phyloP scores from a whole-genome alignment of 2,888 invertebrate species.

The Holacanthella duospinosa region DNA sequence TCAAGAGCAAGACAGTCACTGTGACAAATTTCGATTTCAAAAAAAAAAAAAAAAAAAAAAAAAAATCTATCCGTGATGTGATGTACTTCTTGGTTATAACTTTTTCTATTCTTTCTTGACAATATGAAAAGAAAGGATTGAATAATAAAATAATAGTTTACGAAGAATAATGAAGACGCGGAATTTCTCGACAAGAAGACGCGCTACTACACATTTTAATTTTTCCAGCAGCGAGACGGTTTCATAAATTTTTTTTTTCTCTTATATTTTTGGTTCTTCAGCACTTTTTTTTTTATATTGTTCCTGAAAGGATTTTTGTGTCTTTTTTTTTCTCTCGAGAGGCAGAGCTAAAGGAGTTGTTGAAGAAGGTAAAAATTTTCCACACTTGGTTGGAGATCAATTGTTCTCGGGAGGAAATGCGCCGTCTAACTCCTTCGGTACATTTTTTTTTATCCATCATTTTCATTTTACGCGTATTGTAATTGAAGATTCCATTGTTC shows the following conservation, averaged over 20 bases:
- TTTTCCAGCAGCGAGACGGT: constrained; percentile 29
- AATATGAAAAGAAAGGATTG: background rate
- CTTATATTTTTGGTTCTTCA: background rate
- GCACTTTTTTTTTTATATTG: background rate
- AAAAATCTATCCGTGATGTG: background rate
- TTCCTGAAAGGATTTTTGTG: background rate
- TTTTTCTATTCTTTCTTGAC: no score
- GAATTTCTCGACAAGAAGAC: constrained; percentile 12
- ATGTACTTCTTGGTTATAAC: constrained; percentile 1
- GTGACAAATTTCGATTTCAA: constrained; percentile 19
- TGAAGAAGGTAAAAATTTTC: constrained; percentile 31
- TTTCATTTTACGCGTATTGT: constrained; percentile 33
- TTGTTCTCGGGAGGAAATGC: constrained; percentile 38
- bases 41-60: no score
- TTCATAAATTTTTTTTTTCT: constrained; percentile 3
- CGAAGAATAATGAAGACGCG: constrained; percentile 7
- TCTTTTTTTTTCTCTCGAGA: background rate
- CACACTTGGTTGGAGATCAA: constrained; percentile 38
- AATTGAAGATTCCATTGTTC: constrained; percentile 37
- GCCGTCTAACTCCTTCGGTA: constrained; percentile 20
- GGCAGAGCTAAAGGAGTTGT: background rate
- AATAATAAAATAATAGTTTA: background rate
- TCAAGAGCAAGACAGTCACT: no score
- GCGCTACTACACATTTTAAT: constrained; percentile 26
- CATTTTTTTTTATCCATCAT: constrained; percentile 33